These are phyloP conservation scores for Enteromius thamalakanensis DNA, from an alignment of 2,797 vertebrate species.

Conservation along the genomic window DNA sequence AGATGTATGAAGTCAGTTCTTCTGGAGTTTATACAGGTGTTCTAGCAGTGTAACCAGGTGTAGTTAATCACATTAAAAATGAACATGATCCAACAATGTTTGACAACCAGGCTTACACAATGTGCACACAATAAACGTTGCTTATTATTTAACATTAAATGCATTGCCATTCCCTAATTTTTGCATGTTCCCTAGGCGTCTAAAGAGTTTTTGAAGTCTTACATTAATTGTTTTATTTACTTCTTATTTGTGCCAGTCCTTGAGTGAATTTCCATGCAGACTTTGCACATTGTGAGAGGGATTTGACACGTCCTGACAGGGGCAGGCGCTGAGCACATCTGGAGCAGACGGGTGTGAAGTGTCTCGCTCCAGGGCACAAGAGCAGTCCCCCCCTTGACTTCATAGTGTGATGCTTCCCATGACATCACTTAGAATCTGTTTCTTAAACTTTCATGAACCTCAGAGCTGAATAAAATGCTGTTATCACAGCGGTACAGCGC, in stretches of 20 bases:
- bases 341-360: constrained; percentile 24
- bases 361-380: constrained; percentile 31
- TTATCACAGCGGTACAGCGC: not conserved
- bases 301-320: constrained; percentile 14
- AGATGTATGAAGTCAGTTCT: not conserved
- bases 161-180: not conserved
- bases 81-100: not conserved
- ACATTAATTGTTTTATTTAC: not conserved
- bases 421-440: constrained; percentile 21
- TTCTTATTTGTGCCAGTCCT: not conserved
- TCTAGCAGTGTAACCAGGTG: not conserved
- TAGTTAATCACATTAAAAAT: not conserved
- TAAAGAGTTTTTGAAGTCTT: not conserved
- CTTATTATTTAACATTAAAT: not conserved
- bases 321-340: constrained; percentile 20
- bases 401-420: constrained; percentile 14
- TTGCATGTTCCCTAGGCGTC: too few species aligned
- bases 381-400: constrained; percentile 4
- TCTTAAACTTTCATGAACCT: constrained; percentile 35
- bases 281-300: not conserved
- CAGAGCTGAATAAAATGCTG: not conserved
- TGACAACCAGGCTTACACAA: not conserved
- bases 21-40: not conserved
- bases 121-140: not conserved
- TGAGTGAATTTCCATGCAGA: constrained; percentile 8